phyloP scores from a whole-genome alignment of 2,797 vertebrate genomes.

The Enteromius mattozi region DNA sequence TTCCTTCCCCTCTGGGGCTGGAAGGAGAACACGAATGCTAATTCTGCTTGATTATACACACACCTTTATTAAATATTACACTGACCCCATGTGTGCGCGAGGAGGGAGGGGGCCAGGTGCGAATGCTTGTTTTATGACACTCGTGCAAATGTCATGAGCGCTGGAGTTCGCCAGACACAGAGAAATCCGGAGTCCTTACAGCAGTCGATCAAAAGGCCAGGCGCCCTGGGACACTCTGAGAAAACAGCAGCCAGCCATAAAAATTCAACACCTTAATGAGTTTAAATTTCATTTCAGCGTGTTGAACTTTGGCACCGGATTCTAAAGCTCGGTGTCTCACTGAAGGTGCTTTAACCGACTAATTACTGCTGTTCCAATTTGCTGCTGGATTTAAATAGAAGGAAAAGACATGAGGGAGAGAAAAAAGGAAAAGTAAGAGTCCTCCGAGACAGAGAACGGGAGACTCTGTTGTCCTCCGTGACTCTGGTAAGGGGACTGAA shows the following conservation, averaged over 20 bases:
- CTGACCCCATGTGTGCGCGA: constrained; percentile 75
- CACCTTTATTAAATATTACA: constrained; percentile 99
- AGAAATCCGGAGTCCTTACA: constrained; percentile 84
- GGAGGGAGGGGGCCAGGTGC: constrained; percentile 60
- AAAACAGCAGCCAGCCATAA: constrained; percentile 88
- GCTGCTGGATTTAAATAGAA: constrained; percentile 68
- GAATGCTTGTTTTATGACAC: constrained; percentile 76
- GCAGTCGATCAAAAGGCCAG: constrained; percentile 88
- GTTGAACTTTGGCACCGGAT: constrained; percentile 86
- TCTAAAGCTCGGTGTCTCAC: constrained; percentile 74
- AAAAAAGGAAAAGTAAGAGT: constrained; percentile 39
- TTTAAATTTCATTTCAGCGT: constrained; percentile 88
- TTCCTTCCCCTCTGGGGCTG: constrained; percentile 85
- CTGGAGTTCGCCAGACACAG: constrained; percentile 82
- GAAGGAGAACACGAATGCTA: constrained; percentile 90
- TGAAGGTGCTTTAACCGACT: constrained; percentile 73
- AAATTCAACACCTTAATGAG: constrained; percentile 92
- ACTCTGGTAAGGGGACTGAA: constrained; percentile 30
- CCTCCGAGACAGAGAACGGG: background rate
- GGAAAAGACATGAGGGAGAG: constrained; percentile 33
- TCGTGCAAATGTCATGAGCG: constrained; percentile 94
- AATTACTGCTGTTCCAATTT: constrained; percentile 85
- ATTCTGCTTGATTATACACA: constrained; percentile 95
- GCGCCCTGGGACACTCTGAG: constrained; percentile 87
- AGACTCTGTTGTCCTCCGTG: constrained; percentile 31